phyloP scores from a whole-genome alignment of 2,888 invertebrate species.

The Ochropleura plecta region DNA sequence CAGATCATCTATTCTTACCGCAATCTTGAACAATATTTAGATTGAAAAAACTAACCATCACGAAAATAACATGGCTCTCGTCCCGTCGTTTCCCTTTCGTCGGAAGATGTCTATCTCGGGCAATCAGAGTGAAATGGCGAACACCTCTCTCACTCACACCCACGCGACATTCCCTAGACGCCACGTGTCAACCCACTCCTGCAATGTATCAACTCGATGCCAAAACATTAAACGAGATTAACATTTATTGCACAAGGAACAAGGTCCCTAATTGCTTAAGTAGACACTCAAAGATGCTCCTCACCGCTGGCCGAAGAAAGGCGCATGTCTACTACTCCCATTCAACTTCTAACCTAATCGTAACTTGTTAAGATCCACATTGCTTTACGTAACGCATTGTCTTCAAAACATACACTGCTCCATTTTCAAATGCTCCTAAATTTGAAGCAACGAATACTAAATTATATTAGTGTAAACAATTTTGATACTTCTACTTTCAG shows the following conservation, averaged over 20 bases:
- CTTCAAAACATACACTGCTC: conserved; percentile 71
- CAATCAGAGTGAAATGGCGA: conserved; percentile 77
- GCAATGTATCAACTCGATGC: conserved; percentile 81
- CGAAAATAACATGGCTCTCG: conserved; percentile 80
- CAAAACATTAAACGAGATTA: conserved; percentile 77
- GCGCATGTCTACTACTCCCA: conserved; percentile 51
- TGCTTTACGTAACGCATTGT: conserved; percentile 56
- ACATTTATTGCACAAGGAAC: conserved; percentile 77
- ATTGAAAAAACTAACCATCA: conserved; percentile 77
- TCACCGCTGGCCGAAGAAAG: conserved; percentile 50
- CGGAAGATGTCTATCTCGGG: conserved; percentile 84
- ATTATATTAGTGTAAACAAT: conserved; percentile 61
- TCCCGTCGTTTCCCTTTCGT: conserved; percentile 85
- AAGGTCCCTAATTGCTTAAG: conserved; percentile 80
- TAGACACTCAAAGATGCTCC: conserved; percentile 63
- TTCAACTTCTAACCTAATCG: conserved; percentile 70
- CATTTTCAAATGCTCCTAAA: conserved; percentile 75
- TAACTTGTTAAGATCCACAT: conserved; percentile 66
- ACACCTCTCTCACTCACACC: conserved; percentile 76
- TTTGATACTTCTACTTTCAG: conserved; percentile 61
- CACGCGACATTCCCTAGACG: conserved; percentile 79
- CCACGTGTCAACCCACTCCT: conserved; percentile 83
- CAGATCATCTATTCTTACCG: conserved; percentile 58
- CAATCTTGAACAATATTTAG: conserved; percentile 66
- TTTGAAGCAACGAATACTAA: conserved; percentile 65